Evolutionary conservation across 2,888 invertebrate genomes (phyloP), one percentile per base, ranked within the genome.

Genomic region (Trichopria drosophilae): DNA sequence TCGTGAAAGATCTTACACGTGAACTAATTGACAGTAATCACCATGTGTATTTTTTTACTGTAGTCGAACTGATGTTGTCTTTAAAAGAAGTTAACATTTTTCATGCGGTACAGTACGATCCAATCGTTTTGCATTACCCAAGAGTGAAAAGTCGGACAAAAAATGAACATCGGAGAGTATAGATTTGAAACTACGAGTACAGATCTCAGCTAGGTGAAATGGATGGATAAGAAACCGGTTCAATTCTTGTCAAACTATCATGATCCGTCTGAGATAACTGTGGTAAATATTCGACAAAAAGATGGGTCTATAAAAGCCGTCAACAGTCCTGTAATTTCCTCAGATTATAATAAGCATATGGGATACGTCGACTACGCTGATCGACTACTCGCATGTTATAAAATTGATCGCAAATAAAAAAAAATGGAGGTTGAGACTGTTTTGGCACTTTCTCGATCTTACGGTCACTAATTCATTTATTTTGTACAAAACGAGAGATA

Each of bases 81-180:
- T 51, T 67, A 10, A 43, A 53, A 39, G 40, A 60, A 19, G 48
- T 57, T 26, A 40, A 56, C 19, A 47, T 64, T 26, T 68, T 59
- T 61, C 57, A 10, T 69, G 68, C 52, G 67, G 65, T 5, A 68
- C 66, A 32, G 51, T 69, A 13, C 32, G 65, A 20, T 48, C 53
- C 52, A 61, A 60, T 31, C 55, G 63, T 41, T 64, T 64, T 49
- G 46, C 57, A 43, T 63, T 62, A 55, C 67, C 67, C 12, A 62
- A 61, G 50, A 52, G 54, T 15, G 45, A 67, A 34, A 50, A 50
- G 46, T 26, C 41, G 32, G 63, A 68, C 39, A 65, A 63, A 59
- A 39, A 13, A 35, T 68, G 39, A 34, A 40, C 48, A 55, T 26
- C 16, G 59, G 60, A 23, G 56, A 65, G 34, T 58, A 19, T 26